phyloP scores from a whole-genome alignment of 2,888 invertebrate species.

The Harpalus rubripes region DNA sequence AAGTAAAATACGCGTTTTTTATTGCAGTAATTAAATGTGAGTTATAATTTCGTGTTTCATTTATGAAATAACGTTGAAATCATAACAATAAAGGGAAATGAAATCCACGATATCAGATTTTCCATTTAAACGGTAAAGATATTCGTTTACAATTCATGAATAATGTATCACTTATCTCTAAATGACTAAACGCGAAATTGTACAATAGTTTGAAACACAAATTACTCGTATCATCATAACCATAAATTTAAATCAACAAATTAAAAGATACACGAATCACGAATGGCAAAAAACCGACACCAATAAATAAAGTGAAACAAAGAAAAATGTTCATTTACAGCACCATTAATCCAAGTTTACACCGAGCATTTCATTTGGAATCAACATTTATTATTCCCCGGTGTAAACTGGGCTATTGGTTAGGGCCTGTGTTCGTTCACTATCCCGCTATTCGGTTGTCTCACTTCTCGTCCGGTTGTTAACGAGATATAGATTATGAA shows the following conservation, averaged over 20 bases:
- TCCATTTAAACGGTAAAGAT: neutral
- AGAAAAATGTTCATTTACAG: slow-evolving; percentile 52
- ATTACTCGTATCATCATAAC: slow-evolving; percentile 18
- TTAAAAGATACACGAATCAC: slow-evolving; percentile 43
- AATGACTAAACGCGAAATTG: slow-evolving; percentile 10
- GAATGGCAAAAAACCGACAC: slow-evolving; percentile 33
- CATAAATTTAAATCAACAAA: slow-evolving; percentile 46
- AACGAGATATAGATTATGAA: slow-evolving; percentile 68
- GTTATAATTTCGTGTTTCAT: neutral
- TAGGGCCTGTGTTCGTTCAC: slow-evolving; percentile 9
- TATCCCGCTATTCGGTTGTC: slow-evolving; percentile 16
- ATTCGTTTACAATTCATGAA: slow-evolving; percentile 17
- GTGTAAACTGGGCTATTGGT: slow-evolving; percentile 46
- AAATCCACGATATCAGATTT: neutral
- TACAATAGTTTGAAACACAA: slow-evolving; percentile 35
- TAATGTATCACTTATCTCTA: neutral
- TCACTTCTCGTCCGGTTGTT: slow-evolving; percentile 55
- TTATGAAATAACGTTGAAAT: neutral
- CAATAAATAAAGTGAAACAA: slow-evolving; percentile 51
- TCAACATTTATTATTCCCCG: slow-evolving; percentile 54
- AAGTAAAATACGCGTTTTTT: no score
- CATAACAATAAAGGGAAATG: neutral
- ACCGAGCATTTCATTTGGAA: slow-evolving; percentile 49
- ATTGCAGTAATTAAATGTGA: no score
- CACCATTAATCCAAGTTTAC: slow-evolving; percentile 58